phyloP scores from a whole-genome alignment of 2,888 invertebrate species.

The Microchrysa polita region DNA sequence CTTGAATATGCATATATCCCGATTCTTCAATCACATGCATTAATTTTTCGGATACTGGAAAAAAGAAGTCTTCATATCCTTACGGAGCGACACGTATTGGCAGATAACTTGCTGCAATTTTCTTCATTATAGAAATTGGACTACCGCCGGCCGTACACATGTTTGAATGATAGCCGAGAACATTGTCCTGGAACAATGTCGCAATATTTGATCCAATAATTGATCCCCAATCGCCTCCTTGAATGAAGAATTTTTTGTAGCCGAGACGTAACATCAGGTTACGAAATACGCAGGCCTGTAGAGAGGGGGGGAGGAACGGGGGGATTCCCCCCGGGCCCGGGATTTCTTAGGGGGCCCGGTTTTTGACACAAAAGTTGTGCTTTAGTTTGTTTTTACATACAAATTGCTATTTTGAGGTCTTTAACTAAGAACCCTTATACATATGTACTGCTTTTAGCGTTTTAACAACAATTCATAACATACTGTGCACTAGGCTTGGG shows the following conservation, averaged over 20 bases:
- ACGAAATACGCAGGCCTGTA: too few species aligned
- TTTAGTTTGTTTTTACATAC: too few species aligned
- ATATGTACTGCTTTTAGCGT: too few species aligned
- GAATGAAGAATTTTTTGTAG: constrained; percentile 71
- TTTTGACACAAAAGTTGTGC: too few species aligned
- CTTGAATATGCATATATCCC: constrained; percentile 80
- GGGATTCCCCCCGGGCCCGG: too few species aligned
- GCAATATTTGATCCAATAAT: constrained; percentile 72
- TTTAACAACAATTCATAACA: too few species aligned
- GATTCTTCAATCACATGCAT: constrained; percentile 62
- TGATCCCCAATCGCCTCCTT: constrained; percentile 88
- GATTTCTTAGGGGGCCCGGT: too few species aligned
- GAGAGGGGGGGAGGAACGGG: too few species aligned
- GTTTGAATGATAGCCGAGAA: constrained; percentile 72
- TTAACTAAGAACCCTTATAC: too few species aligned
- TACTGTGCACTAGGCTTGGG: too few species aligned
- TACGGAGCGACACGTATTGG: constrained; percentile 69
- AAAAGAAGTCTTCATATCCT: constrained; percentile 65
- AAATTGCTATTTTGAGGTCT: too few species aligned
- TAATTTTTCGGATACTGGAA: constrained; percentile 61
- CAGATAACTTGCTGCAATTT: constrained; percentile 66
- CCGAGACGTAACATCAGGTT: constrained; percentile 77
- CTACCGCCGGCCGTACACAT: constrained; percentile 65
- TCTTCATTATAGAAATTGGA: constrained; percentile 59
- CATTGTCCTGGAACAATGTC: constrained; percentile 70